phyloP scores from a whole-genome alignment of 2,797 vertebrate genomes.

The Platalea minor region DNA sequence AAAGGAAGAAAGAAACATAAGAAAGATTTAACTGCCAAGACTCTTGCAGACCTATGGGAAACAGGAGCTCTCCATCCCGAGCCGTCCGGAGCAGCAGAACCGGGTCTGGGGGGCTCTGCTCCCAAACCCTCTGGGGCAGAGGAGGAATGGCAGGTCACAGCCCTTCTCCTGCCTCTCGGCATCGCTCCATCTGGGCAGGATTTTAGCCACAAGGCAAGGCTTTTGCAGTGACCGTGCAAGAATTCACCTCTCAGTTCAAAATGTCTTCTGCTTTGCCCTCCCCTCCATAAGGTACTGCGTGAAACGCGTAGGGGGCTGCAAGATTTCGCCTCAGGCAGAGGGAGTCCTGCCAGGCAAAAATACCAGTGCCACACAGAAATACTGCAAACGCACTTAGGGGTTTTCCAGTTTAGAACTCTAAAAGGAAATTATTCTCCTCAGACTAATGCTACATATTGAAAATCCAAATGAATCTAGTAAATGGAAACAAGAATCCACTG shows the following conservation, averaged over 20 bases:
- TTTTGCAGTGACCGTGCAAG: neutral
- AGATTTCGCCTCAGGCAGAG: neutral
- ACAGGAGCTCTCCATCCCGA: accelerated
- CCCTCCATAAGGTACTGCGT: neutral
- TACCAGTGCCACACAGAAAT: neutral
- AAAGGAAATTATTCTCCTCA: constrained; percentile 25
- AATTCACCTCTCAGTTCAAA: neutral
- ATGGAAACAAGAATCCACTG: constrained; percentile 9
- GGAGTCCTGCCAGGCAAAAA: constrained; percentile 15
- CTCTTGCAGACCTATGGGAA: neutral
- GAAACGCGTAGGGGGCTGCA: neutral
- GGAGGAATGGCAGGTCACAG: neutral
- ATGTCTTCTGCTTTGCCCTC: neutral
- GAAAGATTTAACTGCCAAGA: neutral
- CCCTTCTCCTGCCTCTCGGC: neutral
- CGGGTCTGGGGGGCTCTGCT: neutral
- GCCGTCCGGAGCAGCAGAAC: neutral
- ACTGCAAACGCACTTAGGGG: neutral
- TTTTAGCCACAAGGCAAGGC: neutral
- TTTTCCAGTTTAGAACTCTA: neutral
- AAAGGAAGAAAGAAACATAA: neutral
- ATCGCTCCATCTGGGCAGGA: neutral
- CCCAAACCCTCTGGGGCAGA: neutral
- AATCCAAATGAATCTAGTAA: constrained; percentile 14
- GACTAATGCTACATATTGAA: neutral